Base-by-base conservation (phyloP, 2,888 invertebrate species). In the Yponomeuta evonymella region DNA sequence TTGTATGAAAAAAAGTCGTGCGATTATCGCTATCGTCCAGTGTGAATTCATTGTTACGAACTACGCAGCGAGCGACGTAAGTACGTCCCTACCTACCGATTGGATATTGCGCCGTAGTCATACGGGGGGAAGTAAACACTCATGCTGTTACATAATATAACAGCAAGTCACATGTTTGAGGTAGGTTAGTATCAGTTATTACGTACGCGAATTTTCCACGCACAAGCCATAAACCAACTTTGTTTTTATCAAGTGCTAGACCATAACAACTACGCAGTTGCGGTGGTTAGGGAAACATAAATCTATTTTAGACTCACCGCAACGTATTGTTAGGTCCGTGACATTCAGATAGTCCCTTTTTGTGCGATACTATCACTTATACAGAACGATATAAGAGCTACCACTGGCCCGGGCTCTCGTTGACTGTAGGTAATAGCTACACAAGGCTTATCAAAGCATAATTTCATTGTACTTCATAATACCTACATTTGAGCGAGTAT, bases 401-500 rank as follows among this genome's bases (percentile, higher is more conserved):
- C 43, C 43, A 33, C 5, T 4, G 43, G 43, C 6, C 8, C 9
- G 43, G 43, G 1, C 6, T 43, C 43, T 43, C 0, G 43, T 43
- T 43, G 43, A 43, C 43, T 5, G 33, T 33, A 8, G 9, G 43
- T 8, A 43, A 5, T 5, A 43, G 36, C 36, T 36, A 36, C 36
- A 4, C 5, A 6, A 43, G 51, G 51, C 51, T 58, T 58, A 58
- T 58, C 51, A 58, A 58, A 58, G 51, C 1, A 58, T 1, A 12
- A 12, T 58, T 12, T 2, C 15, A 58, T 58, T 58, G 51, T 58
- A 58, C 12, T 15, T 5, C 43, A 43, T 8, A 58, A 15, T 58
- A 15, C 51, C 15, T 58, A 71, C 67, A 69, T 71, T 73, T 65
- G 67, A 64, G 30, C 68, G 9, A 43, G 43, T 12, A 15, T 15